Base-by-base conservation (phyloP, 2,888 invertebrate genomes). In the Pilophorus perplexus region DNA sequence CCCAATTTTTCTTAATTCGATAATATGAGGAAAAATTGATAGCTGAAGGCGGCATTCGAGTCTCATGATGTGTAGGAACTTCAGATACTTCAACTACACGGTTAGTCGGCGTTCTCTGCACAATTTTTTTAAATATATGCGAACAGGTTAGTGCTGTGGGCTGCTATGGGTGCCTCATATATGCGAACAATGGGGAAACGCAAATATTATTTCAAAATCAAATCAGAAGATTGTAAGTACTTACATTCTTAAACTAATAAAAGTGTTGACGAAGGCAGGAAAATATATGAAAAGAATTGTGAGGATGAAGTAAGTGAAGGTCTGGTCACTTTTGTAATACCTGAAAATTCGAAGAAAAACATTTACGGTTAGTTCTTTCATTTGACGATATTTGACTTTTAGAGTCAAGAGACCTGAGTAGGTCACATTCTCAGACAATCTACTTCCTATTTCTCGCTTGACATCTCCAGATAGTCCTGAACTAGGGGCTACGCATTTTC, bases 231-330 rank as follows among this genome's bases (percentile, higher is more conserved):
- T 22, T 46, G 4, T 18, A 5, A 52, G 1, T 55, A 54, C 82
- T 80, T 77, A 86, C 89, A 90, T 89, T 76, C 85, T 78, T 71
- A 85, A 81, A 57, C 88, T 89, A 60, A 90, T 84, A 10, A 84
- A 82, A 10, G 87, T 88, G 75, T 87, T 89, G 25, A 89, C 84
- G 70, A 89, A 79, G 0, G 89, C 87, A 50, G 90, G 89, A 72
- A 88, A 76, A 50, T 88, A 78, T 71, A 90, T 85, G 74, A 89
- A 87, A 33, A 80, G 80, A 48, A 87, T 75, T 1, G 90, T 90
- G 77, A 86, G 83, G 22, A 81, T 79, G 74, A 88, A 89, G 76
- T 86, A 86, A 59, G 78, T 78, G 52, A 54, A 65, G 70, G 80
- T 77, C 12, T 77, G 75, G 12, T 77, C 75, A 22, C 79, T 79